A percentile compares a stretch with the other conserved stretches of the same genome.
Evolutionary conservation across 2,888 invertebrate genomes (phyloP).

Genomic region (Tortricodes alternella): DNA sequence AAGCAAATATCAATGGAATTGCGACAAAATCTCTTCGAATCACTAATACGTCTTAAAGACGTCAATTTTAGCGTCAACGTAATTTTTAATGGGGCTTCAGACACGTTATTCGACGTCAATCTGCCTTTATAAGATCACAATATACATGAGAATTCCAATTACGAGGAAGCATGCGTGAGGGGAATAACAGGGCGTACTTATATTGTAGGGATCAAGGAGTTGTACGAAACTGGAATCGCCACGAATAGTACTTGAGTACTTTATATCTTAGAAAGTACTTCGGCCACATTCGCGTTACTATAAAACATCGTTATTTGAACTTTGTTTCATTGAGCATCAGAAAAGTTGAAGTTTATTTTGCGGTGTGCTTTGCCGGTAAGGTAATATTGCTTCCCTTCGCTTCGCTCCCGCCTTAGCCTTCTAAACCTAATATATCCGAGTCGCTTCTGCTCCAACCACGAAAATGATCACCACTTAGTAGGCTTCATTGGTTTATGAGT

Average conservation of each 20-base stretch:
- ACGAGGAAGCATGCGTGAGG: slow-evolving; percentile 58
- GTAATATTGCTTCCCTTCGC: too few species aligned
- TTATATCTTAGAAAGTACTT: not conserved
- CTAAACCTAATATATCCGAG: too few species aligned
- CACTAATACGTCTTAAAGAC: slow-evolving; percentile 5
- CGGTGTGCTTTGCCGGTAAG: too few species aligned
- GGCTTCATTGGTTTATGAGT: too few species aligned
- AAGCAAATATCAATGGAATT: slow-evolving; percentile 15
- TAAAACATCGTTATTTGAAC: too few species aligned
- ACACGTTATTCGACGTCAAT: slow-evolving; percentile 58
- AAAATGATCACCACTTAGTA: too few species aligned
- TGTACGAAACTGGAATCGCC: slow-evolving; percentile 14
- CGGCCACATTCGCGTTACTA: too few species aligned
- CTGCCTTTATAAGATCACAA: slow-evolving; percentile 64
- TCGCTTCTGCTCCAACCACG: too few species aligned
- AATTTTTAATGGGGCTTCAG: slow-evolving; percentile 46
- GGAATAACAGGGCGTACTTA: slow-evolving; percentile 39
- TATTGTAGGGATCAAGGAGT: slow-evolving; percentile 3
- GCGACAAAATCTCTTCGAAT: slow-evolving; percentile 12
- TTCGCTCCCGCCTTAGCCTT: too few species aligned
- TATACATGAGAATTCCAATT: slow-evolving; percentile 72
- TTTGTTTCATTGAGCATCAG: too few species aligned
- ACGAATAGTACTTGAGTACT: too few species aligned
- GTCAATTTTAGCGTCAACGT: slow-evolving; percentile 31
- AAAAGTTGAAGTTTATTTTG: too few species aligned